These are phyloP conservation scores for Mohoua ochrocephala DNA, from an alignment of 2,113 vertebrate species.

Conservation along the genomic window DNA sequence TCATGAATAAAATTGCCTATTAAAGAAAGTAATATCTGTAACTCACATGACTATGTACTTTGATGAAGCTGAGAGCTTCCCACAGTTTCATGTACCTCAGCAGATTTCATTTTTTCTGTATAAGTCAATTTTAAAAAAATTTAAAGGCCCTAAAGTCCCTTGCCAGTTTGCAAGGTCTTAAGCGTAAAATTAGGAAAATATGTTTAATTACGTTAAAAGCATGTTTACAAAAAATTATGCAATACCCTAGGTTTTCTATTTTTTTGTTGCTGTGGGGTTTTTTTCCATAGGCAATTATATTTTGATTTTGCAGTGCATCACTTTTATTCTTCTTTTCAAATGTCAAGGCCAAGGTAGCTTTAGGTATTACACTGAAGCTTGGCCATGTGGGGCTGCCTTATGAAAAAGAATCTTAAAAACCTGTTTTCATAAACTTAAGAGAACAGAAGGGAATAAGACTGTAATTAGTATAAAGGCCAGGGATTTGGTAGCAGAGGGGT, in stretches of 20 bases:
- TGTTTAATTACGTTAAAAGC: background rate
- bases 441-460: background rate
- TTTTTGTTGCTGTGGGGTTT: background rate
- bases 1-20: background rate
- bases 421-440: background rate
- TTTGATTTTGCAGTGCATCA: background rate
- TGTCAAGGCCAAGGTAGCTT: background rate
- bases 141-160: background rate
- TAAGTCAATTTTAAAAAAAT: background rate
- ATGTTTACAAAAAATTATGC: background rate
- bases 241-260: background rate
- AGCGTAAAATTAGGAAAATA: background rate
- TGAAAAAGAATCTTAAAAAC: background rate
- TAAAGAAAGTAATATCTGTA: background rate
- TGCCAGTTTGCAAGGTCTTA: background rate
- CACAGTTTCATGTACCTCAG: background rate
- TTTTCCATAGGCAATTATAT: background rate
- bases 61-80: background rate
- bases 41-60: background rate
- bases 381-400: background rate
- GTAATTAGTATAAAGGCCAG: background rate
- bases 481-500: fast-evolving
- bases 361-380: background rate
- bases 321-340: background rate
- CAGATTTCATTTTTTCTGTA: background rate